A percentile compares a stretch with the other conserved stretches of the same genome.
phyloP scores from a whole-genome alignment of 2,888 invertebrate species.

The Blastobasis lacticolella region DNA sequence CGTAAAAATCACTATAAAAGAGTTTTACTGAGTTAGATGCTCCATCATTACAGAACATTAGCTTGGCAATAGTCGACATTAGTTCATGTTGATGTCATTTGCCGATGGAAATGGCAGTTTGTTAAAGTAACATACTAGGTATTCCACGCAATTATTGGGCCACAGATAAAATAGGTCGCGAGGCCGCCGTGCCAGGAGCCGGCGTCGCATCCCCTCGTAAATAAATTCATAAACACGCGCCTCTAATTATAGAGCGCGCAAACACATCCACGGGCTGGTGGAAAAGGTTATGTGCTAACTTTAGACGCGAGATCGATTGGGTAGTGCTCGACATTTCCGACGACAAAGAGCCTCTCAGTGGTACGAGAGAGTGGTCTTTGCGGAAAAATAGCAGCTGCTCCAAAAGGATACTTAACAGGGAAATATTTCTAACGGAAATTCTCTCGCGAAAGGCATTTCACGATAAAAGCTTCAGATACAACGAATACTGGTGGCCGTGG shows the following conservation, averaged over 20 bases:
- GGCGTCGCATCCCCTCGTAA: conserved; percentile 40
- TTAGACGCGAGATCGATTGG: background rate
- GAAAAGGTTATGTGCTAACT: conserved; percentile 13
- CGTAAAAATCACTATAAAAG: background rate
- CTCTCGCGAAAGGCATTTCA: too few species aligned
- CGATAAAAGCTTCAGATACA: too few species aligned
- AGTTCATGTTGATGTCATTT: background rate
- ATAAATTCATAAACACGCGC: conserved; percentile 44
- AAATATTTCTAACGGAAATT: too few species aligned
- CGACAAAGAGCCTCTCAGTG: too few species aligned
- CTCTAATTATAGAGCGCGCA: conserved; percentile 37
- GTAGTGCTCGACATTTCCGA: background rate
- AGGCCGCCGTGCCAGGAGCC: conserved; percentile 39
- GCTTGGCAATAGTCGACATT: background rate
- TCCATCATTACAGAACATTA: background rate
- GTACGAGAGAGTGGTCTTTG: too few species aligned
- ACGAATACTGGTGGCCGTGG: too few species aligned
- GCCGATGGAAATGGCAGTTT: background rate
- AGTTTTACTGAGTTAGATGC: too few species aligned
- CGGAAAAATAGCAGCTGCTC: too few species aligned
- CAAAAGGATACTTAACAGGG: too few species aligned
- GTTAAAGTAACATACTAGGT: background rate
- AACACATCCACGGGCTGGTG: conserved; percentile 4
- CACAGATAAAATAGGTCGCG: conserved; percentile 43
- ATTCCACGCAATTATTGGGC: conserved; percentile 1